Evolutionary conservation across 1,140 invertebrate species (phyloP), one percentile per base, ranked within the genome.

Genomic region (Bacillus rossius): DNA sequence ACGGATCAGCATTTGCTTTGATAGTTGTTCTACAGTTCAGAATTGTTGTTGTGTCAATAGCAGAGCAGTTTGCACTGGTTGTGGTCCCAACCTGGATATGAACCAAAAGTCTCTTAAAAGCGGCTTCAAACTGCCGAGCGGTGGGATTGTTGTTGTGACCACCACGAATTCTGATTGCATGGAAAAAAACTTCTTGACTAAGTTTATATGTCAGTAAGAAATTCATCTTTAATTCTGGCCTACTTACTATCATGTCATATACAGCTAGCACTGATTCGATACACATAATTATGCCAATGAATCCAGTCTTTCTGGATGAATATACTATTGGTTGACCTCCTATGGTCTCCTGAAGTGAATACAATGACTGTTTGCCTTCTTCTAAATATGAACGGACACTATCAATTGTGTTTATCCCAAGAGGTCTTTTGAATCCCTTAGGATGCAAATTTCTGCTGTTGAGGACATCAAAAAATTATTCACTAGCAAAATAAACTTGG

Each of bases 121-220:
- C 57, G 14, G 63, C 65, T 20, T 62, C 61, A 52, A 71, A 71
- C 51, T 72, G 67, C 2, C 48, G 60, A 2, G 53, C 53, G 3
- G 55, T 70, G 4, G 68, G 69, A 61, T 74, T 75, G 61, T 74
- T 71, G 61, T 74, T 75, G 54, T 62, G 69, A 10, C 73, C 67
- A 19, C 69, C 65, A 20, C 66, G 56, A 48, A 49, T 63, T 47
- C 69, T 25, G n/a, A 76, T 66, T 16, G 59, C 57, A 34, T 61
- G 50, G 56, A 75, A 75, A 61, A 75, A 72, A 4, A 66, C 60
- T 62, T 75, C 69, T 61, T 75, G 71, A 16, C 60, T 61, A 17
- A 71, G 45, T 61, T 67, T 75, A 58, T 72, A 73, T 8, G 65
- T 65, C 48, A 52, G 34, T 34, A 57, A 45, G 54, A 61, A 57